Percentiles rank a stretch among this genome's conserved stretches.
Conservation (phyloP, 2,888 invertebrate species). For the Leptinotarsa rubiginosa region DNA sequence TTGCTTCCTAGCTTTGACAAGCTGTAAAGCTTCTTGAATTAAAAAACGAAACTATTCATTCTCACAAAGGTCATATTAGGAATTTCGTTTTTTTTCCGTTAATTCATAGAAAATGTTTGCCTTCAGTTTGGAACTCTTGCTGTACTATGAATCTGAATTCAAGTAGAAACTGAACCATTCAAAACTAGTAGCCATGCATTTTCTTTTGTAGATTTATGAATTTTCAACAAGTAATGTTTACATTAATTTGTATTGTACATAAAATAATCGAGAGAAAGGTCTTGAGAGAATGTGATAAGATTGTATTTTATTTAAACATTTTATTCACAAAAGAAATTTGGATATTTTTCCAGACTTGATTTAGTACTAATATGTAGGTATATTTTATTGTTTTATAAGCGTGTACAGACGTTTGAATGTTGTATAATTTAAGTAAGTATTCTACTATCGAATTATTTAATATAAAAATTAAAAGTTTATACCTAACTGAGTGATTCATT, state of each 20-base stretch:
- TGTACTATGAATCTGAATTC: slow-evolving; percentile 27
- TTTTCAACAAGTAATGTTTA: slow-evolving; percentile 44
- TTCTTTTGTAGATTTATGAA: slow-evolving; percentile 25
- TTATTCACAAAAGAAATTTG: slow-evolving; percentile 31
- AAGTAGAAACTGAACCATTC: background rate
- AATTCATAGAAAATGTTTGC: too few species aligned
- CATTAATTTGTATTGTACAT: slow-evolving; percentile 7
- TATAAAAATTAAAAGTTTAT: slow-evolving; percentile 49
- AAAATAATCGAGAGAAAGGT: slow-evolving; percentile 44
- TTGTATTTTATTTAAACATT: slow-evolving; percentile 39
- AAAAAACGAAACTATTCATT: slow-evolving; percentile 8
- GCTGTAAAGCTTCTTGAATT: background rate
- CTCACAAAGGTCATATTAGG: too few species aligned
- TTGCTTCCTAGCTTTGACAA: too few species aligned
- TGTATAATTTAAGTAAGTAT: slow-evolving; percentile 46
- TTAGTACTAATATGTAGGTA: slow-evolving; percentile 50
- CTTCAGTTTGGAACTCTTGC: too few species aligned
- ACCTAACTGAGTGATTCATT: slow-evolving; percentile 32
- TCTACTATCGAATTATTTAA: slow-evolving; percentile 49
- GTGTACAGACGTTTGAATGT: slow-evolving; percentile 50
- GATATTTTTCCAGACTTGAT: slow-evolving; percentile 37
- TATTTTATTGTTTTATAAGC: slow-evolving; percentile 45
- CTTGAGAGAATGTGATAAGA: slow-evolving; percentile 43
- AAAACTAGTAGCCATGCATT: background rate
- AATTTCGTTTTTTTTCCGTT: too few species aligned